Base-by-base conservation (phyloP, 1,140 invertebrate genomes). In the Hycleus cichorii region DNA sequence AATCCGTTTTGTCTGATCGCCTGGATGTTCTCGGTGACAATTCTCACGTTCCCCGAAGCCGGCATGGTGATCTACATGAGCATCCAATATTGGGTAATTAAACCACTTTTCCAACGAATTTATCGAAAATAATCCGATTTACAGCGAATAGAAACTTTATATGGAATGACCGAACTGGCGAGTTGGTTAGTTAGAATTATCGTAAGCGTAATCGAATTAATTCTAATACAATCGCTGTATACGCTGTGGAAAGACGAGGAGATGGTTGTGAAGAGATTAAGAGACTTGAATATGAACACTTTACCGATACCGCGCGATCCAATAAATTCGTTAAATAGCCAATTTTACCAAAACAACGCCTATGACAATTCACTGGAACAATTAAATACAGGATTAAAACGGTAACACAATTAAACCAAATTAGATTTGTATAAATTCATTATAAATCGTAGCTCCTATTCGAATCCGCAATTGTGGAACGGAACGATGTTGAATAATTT, bases 31-130 rank as follows among this genome's bases (percentile, higher is more conserved):
- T 74, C 81, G 25, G 78, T 84, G 12, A 82, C 82, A 26, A 70
- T 84, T 11, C 78, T 84, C 47, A 78, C 83, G 49, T 83, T 85
- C 65, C 83, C 83, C 7, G 84, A 86, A 73, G 83, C 82, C 60
- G 82, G 81, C 61, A 76, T 86, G 64, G 83, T 84, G 38, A 80
- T 85, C 62, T 85, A 83, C 67, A 85, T 85, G 83, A 82, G 81
- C 49, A 80, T 86, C 32, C 78, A 82, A 62, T 80, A 84, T 68
- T 86, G 83, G 83, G 83, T 85, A 77, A 78, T 75, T 73, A 12
- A 8, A 43, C 39, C 25, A 9, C 2, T 10, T 10, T 32, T n/a
- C 27, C 9, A 47, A 25, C 39, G 4, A 46, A 11, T 50, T 48
- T 57, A 9, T 43, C 39, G 27, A n/a, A 18, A 18, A 18, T 18